A percentile compares a stretch with the other conserved stretches of the same genome.
phyloP scores from a whole-genome alignment of 2,888 invertebrate species.

The Eutolmus rufibarbis region DNA sequence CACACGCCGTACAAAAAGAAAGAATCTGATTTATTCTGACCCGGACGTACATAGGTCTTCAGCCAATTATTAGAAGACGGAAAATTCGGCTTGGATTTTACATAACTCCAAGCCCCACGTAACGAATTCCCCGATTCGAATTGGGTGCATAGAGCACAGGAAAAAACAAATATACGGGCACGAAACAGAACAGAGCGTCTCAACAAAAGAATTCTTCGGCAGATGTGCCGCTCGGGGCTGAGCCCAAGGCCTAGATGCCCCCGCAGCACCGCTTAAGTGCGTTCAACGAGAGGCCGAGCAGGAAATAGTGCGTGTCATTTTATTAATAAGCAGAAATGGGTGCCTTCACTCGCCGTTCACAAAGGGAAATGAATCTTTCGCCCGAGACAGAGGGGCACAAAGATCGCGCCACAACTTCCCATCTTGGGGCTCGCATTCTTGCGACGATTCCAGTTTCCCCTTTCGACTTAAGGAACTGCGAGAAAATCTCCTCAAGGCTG shows the following conservation, averaged over 20 bases:
- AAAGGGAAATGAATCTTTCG: neutral
- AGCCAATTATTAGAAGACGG: neutral
- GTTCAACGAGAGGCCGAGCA: neutral
- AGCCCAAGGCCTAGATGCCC: neutral
- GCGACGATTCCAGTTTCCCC: neutral
- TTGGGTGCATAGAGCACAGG: neutral
- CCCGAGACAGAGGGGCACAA: neutral
- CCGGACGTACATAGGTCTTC: neutral
- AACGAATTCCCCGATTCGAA: neutral
- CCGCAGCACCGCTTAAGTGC: neutral
- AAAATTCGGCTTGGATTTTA: neutral
- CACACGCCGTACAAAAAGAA: neutral
- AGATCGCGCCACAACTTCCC: neutral
- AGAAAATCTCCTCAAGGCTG: constrained; percentile 20
- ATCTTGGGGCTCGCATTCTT: neutral
- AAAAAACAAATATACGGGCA: neutral
- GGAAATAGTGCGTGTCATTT: neutral
- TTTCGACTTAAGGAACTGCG: neutral
- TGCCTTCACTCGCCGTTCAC: neutral
- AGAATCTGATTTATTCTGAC: neutral
- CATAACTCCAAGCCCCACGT: neutral
- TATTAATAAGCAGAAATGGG: neutral
- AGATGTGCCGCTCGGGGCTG: neutral
- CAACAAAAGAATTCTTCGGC: neutral
- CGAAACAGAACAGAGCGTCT: neutral